Evolutionary conservation across 2,888 invertebrate genomes (phyloP), one percentile per base, ranked within the genome.

Genomic region (Drosophila leonis): DNA sequence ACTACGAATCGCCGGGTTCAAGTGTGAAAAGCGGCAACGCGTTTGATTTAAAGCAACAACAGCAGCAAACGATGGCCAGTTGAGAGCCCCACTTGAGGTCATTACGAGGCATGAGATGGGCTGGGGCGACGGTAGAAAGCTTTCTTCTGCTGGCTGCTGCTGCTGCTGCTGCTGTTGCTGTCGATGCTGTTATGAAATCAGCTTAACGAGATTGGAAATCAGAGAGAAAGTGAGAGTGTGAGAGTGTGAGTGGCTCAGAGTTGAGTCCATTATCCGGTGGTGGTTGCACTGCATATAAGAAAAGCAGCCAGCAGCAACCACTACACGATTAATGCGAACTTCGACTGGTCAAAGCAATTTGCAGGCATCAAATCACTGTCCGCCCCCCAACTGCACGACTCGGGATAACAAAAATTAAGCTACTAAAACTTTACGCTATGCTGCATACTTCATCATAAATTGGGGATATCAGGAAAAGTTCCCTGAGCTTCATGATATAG

Each of bases 171-270:
- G 20, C 27, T 27, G 24, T 46, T 59, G 63, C 65, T 66, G 68
- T 78, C 72, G 68, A 66, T 72, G 81, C 83, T 78, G 72, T 84
- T 84, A 84, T 84, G 90, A 84, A 84, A 89, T 89, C 90, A 84
- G 83, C 83, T 89, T 84, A 84, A 84, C 83, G 72, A 84, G 90
- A 84, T 84, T 84, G 88, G 72, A 89, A 84, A 84, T 89, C 83
- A 37, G 37, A 59, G 48, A 82, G 75, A 81, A 72, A 48, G 51
- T 46, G 52, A 46, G 54, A 33, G 33, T 31, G 33, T 31, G 54
- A 60, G 48, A 9, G 51, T 29, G 54, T 29, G 54, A 64, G 39
- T 56, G 48, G 33, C 57, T 48, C 56, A 65, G 13, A 60, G 57
- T n/a, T 33, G 48, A 29, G 65, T 62, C 54, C 71, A 77, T 66